phyloP scores from a whole-genome alignment of 64 coral and sea anemone species.

The Dendrophyllia cribrosa region DNA sequence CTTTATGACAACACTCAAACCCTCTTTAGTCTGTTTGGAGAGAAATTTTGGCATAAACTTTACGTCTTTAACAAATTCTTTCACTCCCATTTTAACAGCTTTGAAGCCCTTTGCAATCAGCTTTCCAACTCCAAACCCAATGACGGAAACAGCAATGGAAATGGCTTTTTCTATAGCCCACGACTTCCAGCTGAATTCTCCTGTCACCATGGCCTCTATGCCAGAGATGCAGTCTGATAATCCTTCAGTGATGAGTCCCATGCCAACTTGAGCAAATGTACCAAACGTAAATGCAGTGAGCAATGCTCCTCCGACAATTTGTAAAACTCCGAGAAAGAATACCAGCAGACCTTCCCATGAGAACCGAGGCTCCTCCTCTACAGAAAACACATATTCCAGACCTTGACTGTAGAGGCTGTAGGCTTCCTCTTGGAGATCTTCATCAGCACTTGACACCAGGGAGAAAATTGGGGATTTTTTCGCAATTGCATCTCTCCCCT shows the following conservation, averaged over 20 bases:
- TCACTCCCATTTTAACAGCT: neutral
- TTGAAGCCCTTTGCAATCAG: conserved; percentile 23
- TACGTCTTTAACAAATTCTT: neutral
- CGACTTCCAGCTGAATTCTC: conserved; percentile 1
- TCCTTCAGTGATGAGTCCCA: conserved; percentile 19
- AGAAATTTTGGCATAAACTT: conserved; percentile 1
- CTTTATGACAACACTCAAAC: neutral
- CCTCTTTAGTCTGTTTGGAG: neutral
- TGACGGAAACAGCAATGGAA: neutral
- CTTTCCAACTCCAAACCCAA: conserved; percentile 6
- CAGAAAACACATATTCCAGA: conserved; percentile 1
- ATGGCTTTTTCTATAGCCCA: neutral
- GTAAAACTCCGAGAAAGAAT: conserved; percentile 1
- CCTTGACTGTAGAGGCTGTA: conserved; percentile 9
- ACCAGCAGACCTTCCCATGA: neutral
- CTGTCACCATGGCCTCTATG: neutral
- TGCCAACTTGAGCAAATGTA: conserved; percentile 14
- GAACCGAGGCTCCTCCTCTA: neutral
- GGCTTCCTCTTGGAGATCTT: neutral
- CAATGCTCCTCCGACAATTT: conserved; percentile 29
- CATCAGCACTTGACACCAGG: neutral
- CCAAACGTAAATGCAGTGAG: conserved; percentile 2
- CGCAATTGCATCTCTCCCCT: neutral
- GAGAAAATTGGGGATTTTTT: neutral
- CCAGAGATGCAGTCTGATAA: conserved; percentile 16